These are phyloP conservation scores for Macquaria australasica DNA, from an alignment of 2,113 vertebrate species.

Conservation along the genomic window DNA sequence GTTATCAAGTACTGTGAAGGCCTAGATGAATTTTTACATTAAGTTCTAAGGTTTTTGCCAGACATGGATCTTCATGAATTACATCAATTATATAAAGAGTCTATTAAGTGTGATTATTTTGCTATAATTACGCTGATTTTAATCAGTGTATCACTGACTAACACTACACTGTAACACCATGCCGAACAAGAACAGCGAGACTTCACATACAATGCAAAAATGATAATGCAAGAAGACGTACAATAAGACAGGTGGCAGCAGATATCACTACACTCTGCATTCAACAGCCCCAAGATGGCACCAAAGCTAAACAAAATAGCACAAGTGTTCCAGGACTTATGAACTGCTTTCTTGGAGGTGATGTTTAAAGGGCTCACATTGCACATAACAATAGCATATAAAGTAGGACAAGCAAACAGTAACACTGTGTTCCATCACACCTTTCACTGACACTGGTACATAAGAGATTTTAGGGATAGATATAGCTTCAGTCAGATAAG, in stretches of 20 bases:
- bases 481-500: background rate
- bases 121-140: background rate
- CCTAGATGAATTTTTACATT: background rate
- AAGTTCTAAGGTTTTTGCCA: background rate
- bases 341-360: background rate
- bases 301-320: slow-evolving; percentile 43
- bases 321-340: background rate
- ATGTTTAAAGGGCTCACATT: slow-evolving; percentile 23
- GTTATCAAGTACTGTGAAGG: background rate
- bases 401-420: slow-evolving; percentile 39
- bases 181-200: background rate
- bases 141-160: background rate
- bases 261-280: background rate
- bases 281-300: slow-evolving; percentile 49
- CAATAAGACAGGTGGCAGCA: slow-evolving; percentile 22
- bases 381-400: slow-evolving; percentile 4
- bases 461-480: background rate
- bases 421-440: background rate
- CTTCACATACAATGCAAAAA: background rate
- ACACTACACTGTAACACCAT: background rate
- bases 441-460: background rate
- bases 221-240: background rate
- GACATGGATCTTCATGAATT: background rate
- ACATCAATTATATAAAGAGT: background rate
- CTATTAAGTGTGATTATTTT: background rate